Percentiles rank a stretch among this genome's conserved stretches.
These are phyloP conservation scores for Drosophila nikananu DNA, from an alignment of 1,140 invertebrate species.

Conservation along the genomic window DNA sequence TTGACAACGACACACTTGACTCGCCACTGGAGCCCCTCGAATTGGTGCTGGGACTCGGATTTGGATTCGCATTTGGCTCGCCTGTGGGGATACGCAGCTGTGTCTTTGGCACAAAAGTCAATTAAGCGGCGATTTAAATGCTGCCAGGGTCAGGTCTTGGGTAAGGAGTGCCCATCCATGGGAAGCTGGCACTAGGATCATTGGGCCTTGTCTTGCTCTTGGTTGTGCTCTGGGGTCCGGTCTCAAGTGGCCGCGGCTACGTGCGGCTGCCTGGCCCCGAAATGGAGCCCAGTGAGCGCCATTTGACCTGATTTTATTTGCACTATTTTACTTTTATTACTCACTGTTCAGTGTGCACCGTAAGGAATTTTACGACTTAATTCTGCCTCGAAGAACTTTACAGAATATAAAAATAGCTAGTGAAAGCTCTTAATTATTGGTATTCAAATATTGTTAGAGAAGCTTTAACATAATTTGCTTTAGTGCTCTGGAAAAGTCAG, in stretches of 20 bases:
- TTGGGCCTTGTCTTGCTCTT: constrained; percentile 13
- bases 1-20: constrained; percentile 77
- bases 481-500: background rate
- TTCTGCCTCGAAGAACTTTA: background rate
- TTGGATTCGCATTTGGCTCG: constrained; percentile 42
- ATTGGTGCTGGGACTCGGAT: constrained; percentile 20
- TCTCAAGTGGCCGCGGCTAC: constrained; percentile 46
- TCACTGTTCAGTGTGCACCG: constrained; percentile 55
- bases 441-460: no score
- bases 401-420: background rate
- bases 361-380: background rate
- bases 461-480: background rate
- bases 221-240: background rate
- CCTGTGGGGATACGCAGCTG: constrained; percentile 69
- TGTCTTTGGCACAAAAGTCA: constrained; percentile 71
- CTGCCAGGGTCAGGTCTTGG: constrained; percentile 69
- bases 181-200: constrained; percentile 32
- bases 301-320: constrained; percentile 83
- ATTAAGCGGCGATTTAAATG: constrained; percentile 80
- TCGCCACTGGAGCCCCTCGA: constrained; percentile 30
- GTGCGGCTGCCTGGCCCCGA: constrained; percentile 32
- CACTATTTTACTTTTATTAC: constrained; percentile 82
- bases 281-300: constrained; percentile 67
- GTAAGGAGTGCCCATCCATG: constrained; percentile 65
- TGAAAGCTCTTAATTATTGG: background rate